Base-by-base conservation (phyloP, 2,113 vertebrate species). In the Acanthochromis polyacanthus region DNA sequence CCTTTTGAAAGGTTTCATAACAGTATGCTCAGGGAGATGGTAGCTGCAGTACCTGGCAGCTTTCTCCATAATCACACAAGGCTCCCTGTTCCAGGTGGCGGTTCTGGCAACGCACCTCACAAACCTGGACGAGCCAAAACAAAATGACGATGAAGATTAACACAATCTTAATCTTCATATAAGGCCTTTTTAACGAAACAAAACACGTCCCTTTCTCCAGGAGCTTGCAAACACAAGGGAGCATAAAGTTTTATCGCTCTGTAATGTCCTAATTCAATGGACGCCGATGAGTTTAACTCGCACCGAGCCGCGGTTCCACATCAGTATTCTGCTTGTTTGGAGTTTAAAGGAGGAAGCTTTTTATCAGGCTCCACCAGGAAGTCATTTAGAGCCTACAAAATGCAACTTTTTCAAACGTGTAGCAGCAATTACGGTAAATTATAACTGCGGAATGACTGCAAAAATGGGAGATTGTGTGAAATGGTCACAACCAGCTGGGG, bases 71-170 rank as follows among this genome's bases (percentile, higher is more conserved):
- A 80, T 84, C 83, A 75, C 63, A 81, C 28, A 38, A 59, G 65
- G 25, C 65, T 73, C 53, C 40, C 62, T 50, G 65, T 76, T 86
- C 78, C 87, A 91, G 79, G 68, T 87, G 82, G 65, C 51, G 53
- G 83, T 83, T 56, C 65, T 88, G 84, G 83, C 81, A 77, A 71
- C 23, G 25, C 51, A 71, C 58, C 30, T 15, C 58, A 51, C 62
- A 43, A 53, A 66, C 73, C 55, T 59, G 72, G 23, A 84, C 45
- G 69, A 75, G 62, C 69, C 71, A 81, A 85, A 83, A 82, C 63
- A 69, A 71, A 81, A 16, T 78, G 71, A 84, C 45, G 20, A 52
- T 71, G 63, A 81, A 84, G 30, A 61, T 78, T 76, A 83, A 79
- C 65, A 73, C 59, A 64, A 66, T 77, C 71, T 75, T 81, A 73